Evolutionary conservation across 2,113 vertebrate genomes (phyloP), one percentile per base, ranked within the genome.

Genomic region (Amblyopsis rosae): DNA sequence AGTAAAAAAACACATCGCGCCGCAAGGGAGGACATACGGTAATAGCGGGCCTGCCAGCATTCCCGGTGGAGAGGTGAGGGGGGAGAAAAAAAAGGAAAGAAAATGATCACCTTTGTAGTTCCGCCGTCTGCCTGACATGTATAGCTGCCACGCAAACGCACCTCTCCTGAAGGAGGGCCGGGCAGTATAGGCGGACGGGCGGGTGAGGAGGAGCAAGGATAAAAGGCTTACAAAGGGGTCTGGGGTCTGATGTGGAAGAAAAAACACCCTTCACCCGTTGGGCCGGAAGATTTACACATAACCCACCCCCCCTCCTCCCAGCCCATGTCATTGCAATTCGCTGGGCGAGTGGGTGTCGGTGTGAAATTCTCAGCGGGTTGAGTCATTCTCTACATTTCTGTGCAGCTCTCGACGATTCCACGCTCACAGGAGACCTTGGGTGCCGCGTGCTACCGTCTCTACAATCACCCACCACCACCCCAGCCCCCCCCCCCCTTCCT

Each of bases 231-330:
- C 59, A n/a, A 80, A 87, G 82, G 83, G 83, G 79, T 41, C 35
- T 41, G 88, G 87, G 82, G 82, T 84, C 84, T 84, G 85, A 89
- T 49, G 80, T 65, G 69, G 61, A 73, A 51, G 82, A 82, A 82
- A 86, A 83, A 35, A 65, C 72, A 72, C 67, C 59, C 65, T 75
- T 77, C 87, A 82, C 88, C 84, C 86, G 77, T 11, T 5, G 79
- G 81, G 82, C 79, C 82, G 80, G 84, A 86, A 89, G 63, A 89
- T 91, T 89, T 90, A 91, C 82, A 88, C 26, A 26, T 26, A 26
- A 26, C 12, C 53, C 53, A 4, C 7, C 35, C 35, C 4, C 35
- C 0, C 35, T 41, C 35, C 7, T 8, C 35, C 4, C 35, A 41
- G 35, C 35, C 35, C 35, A 7, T 41, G 35, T 41, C 35, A 8